These are phyloP conservation scores for Galbula dea DNA, from an alignment of 2,113 vertebrate genomes.

Conservation along the genomic window DNA sequence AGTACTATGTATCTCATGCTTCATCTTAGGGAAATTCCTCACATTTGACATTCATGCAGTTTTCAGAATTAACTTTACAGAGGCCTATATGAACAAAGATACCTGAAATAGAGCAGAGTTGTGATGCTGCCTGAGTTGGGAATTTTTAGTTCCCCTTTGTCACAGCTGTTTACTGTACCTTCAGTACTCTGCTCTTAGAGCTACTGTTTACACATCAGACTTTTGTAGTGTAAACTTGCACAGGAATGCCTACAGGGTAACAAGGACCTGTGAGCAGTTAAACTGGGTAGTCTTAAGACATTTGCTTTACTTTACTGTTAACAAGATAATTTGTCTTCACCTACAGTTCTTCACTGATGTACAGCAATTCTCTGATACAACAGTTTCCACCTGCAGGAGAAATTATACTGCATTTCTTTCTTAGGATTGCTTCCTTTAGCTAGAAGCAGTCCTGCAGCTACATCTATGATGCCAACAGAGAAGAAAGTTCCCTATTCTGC, in stretches of 20 bases:
- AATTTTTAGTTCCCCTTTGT: neutral
- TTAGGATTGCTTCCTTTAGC: neutral
- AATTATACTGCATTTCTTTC: neutral
- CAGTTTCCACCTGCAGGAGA: neutral
- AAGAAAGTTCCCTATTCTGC: neutral
- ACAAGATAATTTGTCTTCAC: neutral
- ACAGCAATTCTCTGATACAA: neutral
- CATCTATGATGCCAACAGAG: fast-evolving
- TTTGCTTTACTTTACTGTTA: neutral
- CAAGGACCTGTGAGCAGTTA: neutral
- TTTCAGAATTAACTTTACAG: neutral
- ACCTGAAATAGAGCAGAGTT: neutral
- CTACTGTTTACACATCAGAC: neutral
- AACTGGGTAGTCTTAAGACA: neutral
- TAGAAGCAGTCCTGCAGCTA: neutral
- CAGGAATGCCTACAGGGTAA: neutral
- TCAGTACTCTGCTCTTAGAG: neutral
- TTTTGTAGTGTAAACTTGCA: neutral
- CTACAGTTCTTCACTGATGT: neutral
- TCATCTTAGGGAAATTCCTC: neutral
- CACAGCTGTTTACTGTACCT: neutral
- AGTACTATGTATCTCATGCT: neutral
- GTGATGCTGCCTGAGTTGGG: neutral
- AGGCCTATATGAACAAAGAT: neutral
- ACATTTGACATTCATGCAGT: neutral